phyloP scores from a whole-genome alignment of 2,113 vertebrate genomes.

The Regulus satrapa region DNA sequence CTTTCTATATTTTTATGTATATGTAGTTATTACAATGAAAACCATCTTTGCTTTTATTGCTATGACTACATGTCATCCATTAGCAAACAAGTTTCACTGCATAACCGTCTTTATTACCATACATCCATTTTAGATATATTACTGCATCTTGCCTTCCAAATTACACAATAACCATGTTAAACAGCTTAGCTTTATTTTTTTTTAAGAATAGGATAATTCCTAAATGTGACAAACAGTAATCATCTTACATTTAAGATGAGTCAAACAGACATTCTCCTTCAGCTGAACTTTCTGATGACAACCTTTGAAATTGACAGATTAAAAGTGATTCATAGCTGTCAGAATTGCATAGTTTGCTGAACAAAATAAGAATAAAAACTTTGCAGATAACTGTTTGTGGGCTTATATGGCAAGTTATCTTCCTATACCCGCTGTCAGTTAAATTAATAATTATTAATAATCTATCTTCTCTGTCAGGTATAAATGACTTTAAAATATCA shows the following conservation, averaged over 20 bases:
- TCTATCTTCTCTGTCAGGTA: conserved; percentile 44
- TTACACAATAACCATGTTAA: conserved; percentile 68
- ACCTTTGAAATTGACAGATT: conserved; percentile 72
- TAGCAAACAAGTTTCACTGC: conserved; percentile 59
- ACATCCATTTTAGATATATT: conserved; percentile 58
- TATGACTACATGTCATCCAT: conserved; percentile 32
- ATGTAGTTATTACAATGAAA: conserved; percentile 60
- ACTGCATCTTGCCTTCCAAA: conserved; percentile 48
- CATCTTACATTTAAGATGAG: conserved; percentile 59
- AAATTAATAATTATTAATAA: conserved; percentile 65
- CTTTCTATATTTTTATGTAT: conserved; percentile 57
- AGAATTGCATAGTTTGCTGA: conserved; percentile 48
- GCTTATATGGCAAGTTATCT: conserved; percentile 37
- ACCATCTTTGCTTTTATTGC: conserved; percentile 65
- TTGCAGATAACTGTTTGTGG: conserved; percentile 44
- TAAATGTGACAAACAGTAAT: conserved; percentile 64
- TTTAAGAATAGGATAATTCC: conserved; percentile 50
- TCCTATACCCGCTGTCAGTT: conserved; percentile 6
- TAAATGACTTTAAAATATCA: conserved; percentile 57
- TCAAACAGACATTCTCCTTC: conserved; percentile 61
- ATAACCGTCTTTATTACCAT: conserved; percentile 35
- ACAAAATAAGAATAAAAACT: conserved; percentile 60
- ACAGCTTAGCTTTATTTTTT: conserved; percentile 62
- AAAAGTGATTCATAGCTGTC: conserved; percentile 67
- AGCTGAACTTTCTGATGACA: conserved; percentile 73